Evolutionary conservation across 2,113 vertebrate species (phyloP).

Genomic region (Perccottus glenii): DNA sequence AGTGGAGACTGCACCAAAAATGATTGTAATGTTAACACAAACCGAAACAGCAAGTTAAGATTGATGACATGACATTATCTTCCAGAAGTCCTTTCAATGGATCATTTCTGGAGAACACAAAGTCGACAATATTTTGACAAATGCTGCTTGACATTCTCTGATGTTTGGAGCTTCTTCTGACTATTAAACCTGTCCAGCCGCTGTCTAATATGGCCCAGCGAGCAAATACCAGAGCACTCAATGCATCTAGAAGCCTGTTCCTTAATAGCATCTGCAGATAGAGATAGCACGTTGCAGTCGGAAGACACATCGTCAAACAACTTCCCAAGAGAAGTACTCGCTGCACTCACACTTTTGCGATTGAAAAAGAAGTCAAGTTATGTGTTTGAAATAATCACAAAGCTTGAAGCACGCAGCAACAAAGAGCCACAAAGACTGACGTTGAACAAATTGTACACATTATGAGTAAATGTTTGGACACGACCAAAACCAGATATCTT

Average conservation of each 20-base stretch:
- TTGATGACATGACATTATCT: not conserved
- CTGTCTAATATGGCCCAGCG: constrained; percentile 34
- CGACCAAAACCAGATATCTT: not conserved
- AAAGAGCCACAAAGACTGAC: not conserved
- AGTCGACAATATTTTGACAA: not conserved
- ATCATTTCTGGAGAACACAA: not conserved
- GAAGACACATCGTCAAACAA: constrained; percentile 30
- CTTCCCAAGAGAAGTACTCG: constrained; percentile 22
- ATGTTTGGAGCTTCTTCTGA: not conserved
- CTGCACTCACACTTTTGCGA: constrained; percentile 19
- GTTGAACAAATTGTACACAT: not conserved
- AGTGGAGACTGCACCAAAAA: not conserved
- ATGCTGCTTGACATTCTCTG: not conserved
- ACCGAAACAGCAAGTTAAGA: not conserved
- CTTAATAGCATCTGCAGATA: constrained; percentile 50
- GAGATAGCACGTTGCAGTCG: constrained; percentile 24
- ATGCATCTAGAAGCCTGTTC: constrained; percentile 40
- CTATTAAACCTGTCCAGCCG: constrained; percentile 31
- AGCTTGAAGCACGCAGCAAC: not conserved
- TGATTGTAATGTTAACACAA: not conserved
- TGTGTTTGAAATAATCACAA: constrained; percentile 6
- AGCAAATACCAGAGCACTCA: constrained; percentile 22
- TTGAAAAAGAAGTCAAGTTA: constrained; percentile 20
- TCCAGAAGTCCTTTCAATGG: not conserved
- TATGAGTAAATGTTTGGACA: not conserved